Evolutionary conservation across 2,113 vertebrate species (phyloP), one percentile per base, ranked within the genome.

Genomic region (Rhynchomys soricoides): DNA sequence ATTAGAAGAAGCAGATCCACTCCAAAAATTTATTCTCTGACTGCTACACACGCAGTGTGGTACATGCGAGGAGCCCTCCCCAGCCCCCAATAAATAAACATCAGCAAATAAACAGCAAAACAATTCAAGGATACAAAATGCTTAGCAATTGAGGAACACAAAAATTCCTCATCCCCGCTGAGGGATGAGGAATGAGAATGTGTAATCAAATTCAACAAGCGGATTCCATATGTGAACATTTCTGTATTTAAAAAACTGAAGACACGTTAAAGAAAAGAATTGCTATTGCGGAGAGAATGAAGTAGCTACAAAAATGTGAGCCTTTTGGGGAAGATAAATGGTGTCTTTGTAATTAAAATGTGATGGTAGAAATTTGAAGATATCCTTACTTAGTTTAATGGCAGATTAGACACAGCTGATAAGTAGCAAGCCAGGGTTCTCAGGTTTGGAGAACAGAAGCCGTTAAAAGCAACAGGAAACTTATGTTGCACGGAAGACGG

Each of bases 301-400:
- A 86, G 15, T 68, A 45, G 12, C 57, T 95, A 31, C 75, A 71
- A 71, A 26, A 92, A 78, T 21, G 12, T 3, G 52, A 45, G 21
- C 22, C 1, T 34, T 88, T 93, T n/a, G 55, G 21, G 10, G 40
- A 83, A 85, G 81, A 96, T 87, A 82, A 82, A 55, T 64, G 68
- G 22, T 95, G 21, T 55, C 50, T 89, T 87, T 22, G 17, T 95
- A 94, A 83, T 90, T 90, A 90, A 93, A 90, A 77, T 71, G 40
- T 50, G 24, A 52, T 73, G 22, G 45, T 55, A 64, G 43, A 87
- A 86, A 90, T 90, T 40, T 57, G 16, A 95, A 57, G 24, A 77
- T 74, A 48, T 87, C 62, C 88, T 87, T 85, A 86, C 24, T 89
- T 93, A 86, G 50, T 37, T 92, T 92, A 87, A 59, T 66, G 31